Conservation (phyloP, 2,888 invertebrate species). For the Metacarcinus magister region DNA sequence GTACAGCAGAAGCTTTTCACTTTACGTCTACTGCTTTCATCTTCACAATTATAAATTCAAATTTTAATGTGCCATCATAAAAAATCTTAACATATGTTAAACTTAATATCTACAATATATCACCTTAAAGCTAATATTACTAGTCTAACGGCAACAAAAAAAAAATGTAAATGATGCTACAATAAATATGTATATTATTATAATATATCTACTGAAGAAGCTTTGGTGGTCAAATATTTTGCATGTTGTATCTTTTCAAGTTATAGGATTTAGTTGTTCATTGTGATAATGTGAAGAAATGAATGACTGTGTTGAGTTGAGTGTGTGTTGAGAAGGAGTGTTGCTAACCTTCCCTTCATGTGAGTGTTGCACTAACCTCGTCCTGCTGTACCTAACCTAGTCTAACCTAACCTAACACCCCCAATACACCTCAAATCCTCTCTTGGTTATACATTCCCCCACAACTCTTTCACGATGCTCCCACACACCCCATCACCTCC, state of each 20-base stretch:
- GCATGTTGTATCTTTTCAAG: background rate
- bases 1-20: background rate
- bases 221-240: slow-evolving; percentile 34
- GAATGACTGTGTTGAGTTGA: background rate
- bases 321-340: background rate
- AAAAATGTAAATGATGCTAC: background rate
- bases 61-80: background rate
- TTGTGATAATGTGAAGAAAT: background rate
- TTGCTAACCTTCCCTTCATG: background rate
- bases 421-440: background rate
- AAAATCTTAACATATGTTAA: background rate
- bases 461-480: too few relatives aligned
- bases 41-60: background rate
- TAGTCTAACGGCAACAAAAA: background rate
- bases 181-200: background rate
- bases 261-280: background rate
- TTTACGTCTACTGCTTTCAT: background rate
- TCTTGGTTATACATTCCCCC: too few relatives aligned
- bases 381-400: background rate
- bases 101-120: slow-evolving; percentile 7
- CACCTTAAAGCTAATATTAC: slow-evolving; percentile 15
- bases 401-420: background rate
- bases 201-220: slow-evolving; percentile 29
- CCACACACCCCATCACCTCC: background rate
- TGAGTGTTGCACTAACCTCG: background rate